These are phyloP conservation scores for Heliconius ismenius DNA, from an alignment of 2,888 invertebrate species.

Conservation along the genomic window DNA sequence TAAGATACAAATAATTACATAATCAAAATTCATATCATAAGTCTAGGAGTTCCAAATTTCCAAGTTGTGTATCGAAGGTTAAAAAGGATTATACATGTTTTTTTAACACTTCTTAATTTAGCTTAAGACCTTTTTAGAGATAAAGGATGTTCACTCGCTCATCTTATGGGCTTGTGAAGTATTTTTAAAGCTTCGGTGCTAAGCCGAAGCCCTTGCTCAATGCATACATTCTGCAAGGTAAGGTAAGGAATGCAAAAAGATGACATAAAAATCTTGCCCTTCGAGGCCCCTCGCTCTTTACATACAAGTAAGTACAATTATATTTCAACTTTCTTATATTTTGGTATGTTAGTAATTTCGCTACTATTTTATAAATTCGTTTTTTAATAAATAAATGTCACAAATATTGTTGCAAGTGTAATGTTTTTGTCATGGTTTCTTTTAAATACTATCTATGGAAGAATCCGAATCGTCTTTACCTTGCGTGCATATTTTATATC, in stretches of 20 bases:
- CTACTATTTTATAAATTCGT: not conserved
- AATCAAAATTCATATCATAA: too few species aligned
- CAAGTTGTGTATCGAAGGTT: too few species aligned
- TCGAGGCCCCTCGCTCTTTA: conserved; percentile 4
- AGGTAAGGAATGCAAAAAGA: conserved; percentile 36
- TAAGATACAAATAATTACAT: not conserved
- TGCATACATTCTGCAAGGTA: conserved; percentile 27
- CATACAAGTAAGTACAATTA: conserved; percentile 19
- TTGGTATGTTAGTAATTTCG: not conserved
- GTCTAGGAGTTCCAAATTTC: not conserved
- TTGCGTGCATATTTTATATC: not conserved
- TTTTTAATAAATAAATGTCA: not conserved
- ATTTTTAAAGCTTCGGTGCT: conserved; percentile 39
- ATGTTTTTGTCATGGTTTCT: not conserved
- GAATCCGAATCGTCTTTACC: too few species aligned
- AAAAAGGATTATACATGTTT: not conserved
- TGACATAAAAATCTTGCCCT: conserved; percentile 26
- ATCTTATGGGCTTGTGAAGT: conserved; percentile 31
- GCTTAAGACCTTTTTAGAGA: conserved; percentile 26
- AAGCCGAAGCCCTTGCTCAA: conserved; percentile 35
- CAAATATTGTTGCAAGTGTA: not conserved
- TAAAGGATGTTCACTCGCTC: conserved; percentile 49
- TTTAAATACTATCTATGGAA: not conserved
- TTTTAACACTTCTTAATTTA: not conserved
- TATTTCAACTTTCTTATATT: conserved; percentile 10